Percentiles rank a stretch among this genome's conserved stretches.
Evolutionary conservation across 2,888 invertebrate species (phyloP).

Genomic region (Trichogramma dendrolimi): DNA sequence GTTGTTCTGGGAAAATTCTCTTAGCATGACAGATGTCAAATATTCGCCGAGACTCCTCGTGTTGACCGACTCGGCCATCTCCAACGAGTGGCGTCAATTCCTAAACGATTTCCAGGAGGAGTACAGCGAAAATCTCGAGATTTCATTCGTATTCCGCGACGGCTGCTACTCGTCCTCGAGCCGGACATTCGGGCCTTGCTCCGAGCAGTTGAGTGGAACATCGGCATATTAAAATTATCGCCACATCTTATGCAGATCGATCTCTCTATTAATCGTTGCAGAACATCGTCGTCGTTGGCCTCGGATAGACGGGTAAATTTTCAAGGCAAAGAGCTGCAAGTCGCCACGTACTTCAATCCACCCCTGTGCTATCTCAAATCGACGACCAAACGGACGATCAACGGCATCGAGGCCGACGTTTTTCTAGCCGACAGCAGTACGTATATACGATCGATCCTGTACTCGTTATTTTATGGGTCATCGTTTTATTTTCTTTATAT

Average conservation of each 20-base stretch:
- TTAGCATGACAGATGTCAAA: constrained; percentile 35
- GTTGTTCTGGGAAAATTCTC: too few relatives aligned
- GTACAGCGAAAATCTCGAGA: too few relatives aligned
- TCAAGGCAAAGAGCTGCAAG: constrained; percentile 37
- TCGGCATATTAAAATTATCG: too few relatives aligned
- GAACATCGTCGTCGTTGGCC: background rate
- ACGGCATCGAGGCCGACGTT: constrained; percentile 35
- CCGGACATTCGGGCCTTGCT: too few relatives aligned
- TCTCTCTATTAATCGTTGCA: too few relatives aligned
- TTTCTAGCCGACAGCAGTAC: constrained; percentile 36
- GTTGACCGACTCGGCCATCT: background rate
- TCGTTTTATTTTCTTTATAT: constrained; percentile 12
- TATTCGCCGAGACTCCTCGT: constrained; percentile 26
- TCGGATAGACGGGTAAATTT: constrained; percentile 28
- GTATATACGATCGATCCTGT: too few relatives aligned
- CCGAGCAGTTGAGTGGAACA: too few relatives aligned
- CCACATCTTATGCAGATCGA: too few relatives aligned
- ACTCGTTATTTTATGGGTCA: background rate
- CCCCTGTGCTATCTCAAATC: constrained; percentile 39
- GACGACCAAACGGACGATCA: constrained; percentile 34
- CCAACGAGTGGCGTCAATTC: too few relatives aligned
- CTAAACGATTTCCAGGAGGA: too few relatives aligned
- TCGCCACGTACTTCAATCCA: constrained; percentile 38
- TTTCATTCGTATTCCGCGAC: too few relatives aligned
- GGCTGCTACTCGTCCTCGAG: too few relatives aligned